Evolutionary conservation across 2,888 invertebrate species (phyloP), one percentile per base, ranked within the genome.

Genomic region (Conus canariensis): DNA sequence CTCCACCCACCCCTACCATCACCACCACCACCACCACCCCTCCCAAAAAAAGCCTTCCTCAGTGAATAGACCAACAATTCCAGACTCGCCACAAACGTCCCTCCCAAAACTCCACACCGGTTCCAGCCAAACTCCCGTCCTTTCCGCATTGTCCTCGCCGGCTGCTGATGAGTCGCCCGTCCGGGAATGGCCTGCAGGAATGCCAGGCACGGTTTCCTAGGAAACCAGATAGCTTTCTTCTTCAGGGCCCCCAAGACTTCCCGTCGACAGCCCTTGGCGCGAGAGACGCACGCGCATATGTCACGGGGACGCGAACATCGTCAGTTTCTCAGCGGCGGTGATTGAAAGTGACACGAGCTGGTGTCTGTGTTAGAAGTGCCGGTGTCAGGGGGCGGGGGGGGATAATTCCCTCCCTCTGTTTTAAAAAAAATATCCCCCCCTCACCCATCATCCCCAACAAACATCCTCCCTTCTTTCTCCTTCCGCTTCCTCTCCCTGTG

Each of bases 271-370:
- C 25, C 3, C 77, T 8, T 22, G 77, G 77, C 77, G 77, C 30
- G 77, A 77, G 30, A 77, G 77, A 77, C 77, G 25, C 77, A 77
- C 77, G 77, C 77, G 77, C 77, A 30, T 25, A 77, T 30, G 77
- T 77, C 77, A 77, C 16, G 77, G 25, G 30, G 30, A 77, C 30
- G 25, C 30, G 12, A 77, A 30, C 30, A 30, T 77, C 77, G 77
- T 77, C 77, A 77, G 77, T 77, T 77, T 77, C 30, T 77, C 8
- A 16, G 77, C 25, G 30, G 77, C 77, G 77, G 14, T 77, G 77
- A 77, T 77, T 77, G 77, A 77, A 77, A 77, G 77, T 77, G 77
- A 77, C 77, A 16, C 30, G 25, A 77, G 30, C 2, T 86, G 8
- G 86, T 86, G 86, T 22, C 30, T 64, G 86, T 56, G 59, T 86